Percentiles rank a stretch among this genome's conserved stretches.
Conservation (phyloP, 2,113 vertebrate genomes). For the Lophura nycthemera region DNA sequence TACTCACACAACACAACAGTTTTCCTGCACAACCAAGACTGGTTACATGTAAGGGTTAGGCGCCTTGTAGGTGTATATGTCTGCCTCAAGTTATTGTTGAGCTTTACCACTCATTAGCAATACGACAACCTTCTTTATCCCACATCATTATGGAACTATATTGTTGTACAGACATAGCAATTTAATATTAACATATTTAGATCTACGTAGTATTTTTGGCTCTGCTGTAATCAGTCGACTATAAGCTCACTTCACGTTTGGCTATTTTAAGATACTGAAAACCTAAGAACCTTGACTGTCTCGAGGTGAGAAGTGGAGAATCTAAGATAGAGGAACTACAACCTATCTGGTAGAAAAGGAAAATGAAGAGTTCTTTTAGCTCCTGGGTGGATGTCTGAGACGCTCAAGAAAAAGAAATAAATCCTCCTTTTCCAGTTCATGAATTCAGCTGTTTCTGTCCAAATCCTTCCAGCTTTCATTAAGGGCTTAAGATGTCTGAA, state of each 20-base stretch:
- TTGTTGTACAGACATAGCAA: neutral
- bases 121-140: too few species aligned
- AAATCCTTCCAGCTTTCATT: constrained; percentile 14
- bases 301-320: neutral
- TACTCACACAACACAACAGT: too few species aligned
- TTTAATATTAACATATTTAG: neutral
- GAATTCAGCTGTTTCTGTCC: neutral
- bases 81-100: too few species aligned
- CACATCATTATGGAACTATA: neutral
- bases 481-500: constrained; percentile 20
- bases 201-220: neutral
- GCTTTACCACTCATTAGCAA: too few species aligned
- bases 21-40: too few species aligned
- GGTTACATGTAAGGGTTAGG: too few species aligned
- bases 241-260: neutral
- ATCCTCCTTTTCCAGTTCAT: neutral
- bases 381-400: neutral
- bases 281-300: neutral
- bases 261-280: neutral
- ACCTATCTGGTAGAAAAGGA: neutral
- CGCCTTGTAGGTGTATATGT: too few species aligned
- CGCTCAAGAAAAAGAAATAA: neutral
- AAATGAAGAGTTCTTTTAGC: neutral
- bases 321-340: neutral
- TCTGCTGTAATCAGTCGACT: neutral